phyloP scores from a whole-genome alignment of 1,140 invertebrate species.

The Drosophila yakuba region DNA sequence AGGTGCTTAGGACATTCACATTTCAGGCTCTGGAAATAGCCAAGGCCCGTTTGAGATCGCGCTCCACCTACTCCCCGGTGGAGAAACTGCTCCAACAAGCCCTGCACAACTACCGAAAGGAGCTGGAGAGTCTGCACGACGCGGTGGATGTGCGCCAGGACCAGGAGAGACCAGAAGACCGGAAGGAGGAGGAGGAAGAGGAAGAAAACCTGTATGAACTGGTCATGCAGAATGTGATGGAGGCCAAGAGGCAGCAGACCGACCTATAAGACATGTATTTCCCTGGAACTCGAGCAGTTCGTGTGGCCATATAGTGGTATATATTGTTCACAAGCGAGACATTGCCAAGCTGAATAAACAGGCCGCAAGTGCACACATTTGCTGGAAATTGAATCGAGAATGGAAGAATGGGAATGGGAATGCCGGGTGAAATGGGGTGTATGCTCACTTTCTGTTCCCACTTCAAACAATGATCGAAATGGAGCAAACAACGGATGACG shows the following conservation, averaged over 20 bases:
- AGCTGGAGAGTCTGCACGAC: conserved; percentile 46
- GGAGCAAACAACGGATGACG: conserved; percentile 46
- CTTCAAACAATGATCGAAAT: conserved; percentile 53
- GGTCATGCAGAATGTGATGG: conserved; percentile 66
- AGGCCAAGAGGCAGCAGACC: conserved; percentile 44
- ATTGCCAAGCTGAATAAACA: conserved; percentile 73
- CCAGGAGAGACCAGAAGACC: neutral
- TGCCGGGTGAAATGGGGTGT: conserved; percentile 17
- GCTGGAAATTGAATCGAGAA: conserved; percentile 45
- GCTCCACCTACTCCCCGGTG: conserved; percentile 77
- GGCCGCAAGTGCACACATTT: conserved; percentile 39
- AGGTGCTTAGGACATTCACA: neutral
- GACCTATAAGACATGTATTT: conserved; percentile 29
- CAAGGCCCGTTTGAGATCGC: conserved; percentile 78
- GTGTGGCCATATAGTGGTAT: conserved; percentile 1
- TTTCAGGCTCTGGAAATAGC: conserved; percentile 76
- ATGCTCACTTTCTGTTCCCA: conserved; percentile 52
- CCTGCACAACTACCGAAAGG: conserved; percentile 70
- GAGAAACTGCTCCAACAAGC: conserved; percentile 75
- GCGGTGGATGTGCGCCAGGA: neutral
- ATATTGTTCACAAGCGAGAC: conserved; percentile 20
- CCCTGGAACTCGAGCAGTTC: conserved; percentile 32
- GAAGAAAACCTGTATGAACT: conserved; percentile 57
- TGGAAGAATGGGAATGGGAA: conserved; percentile 2
- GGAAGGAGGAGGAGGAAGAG: conserved; percentile 32